A percentile compares a stretch with the other conserved stretches of the same genome.
phyloP scores from a whole-genome alignment of 2,797 vertebrate genomes.

The Lerista edwardsae region DNA sequence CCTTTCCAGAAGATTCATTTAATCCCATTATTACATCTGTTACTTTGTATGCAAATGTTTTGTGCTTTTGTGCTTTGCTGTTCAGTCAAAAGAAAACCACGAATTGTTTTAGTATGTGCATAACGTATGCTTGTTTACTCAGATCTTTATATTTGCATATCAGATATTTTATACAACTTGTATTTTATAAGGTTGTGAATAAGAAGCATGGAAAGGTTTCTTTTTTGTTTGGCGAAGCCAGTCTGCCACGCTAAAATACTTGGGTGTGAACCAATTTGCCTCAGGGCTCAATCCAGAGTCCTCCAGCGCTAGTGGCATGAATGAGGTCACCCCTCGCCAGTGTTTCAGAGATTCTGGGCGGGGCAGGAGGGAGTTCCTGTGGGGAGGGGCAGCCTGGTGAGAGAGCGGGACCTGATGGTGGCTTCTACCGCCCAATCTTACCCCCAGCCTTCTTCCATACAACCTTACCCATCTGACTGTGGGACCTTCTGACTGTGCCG shows the following conservation, averaged over 20 bases:
- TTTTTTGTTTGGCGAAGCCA: not conserved
- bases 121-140: not conserved
- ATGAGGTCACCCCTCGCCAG: too few relatives aligned
- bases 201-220: not conserved
- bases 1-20: slow-evolving; percentile 30
- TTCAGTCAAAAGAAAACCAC: not conserved
- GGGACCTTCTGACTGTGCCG: too few relatives aligned
- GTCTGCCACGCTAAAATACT: not conserved
- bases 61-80: not conserved
- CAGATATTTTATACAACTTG: not conserved
- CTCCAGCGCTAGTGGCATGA: too few relatives aligned
- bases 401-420: too few relatives aligned
- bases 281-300: not conserved
- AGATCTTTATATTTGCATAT: not conserved
- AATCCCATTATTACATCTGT: not conserved
- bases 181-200: not conserved
- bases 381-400: too few relatives aligned
- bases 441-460: too few relatives aligned
- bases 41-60: not conserved
- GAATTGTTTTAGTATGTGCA: not conserved
- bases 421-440: too few relatives aligned
- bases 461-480: too few relatives aligned
- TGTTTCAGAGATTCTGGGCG: too few relatives aligned
- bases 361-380: too few relatives aligned
- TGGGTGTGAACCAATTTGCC: not conserved